phyloP scores from a whole-genome alignment of 2,888 invertebrate species.

The Petrophora chlorosata region DNA sequence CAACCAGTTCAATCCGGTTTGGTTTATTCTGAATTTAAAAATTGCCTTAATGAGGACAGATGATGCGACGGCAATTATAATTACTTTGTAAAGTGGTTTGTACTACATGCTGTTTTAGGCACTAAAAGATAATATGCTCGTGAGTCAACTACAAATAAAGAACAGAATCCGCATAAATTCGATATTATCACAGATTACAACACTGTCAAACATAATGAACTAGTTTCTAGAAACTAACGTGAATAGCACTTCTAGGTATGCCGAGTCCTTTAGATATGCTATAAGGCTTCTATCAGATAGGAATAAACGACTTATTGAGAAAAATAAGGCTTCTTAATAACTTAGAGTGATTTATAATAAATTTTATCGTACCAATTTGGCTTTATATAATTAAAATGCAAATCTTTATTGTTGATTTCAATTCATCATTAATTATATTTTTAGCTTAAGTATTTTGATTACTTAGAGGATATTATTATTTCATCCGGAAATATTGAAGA shows the following conservation, averaged over 20 bases:
- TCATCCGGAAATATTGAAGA: too few relatives aligned
- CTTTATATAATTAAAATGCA: not conserved
- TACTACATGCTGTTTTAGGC: too few relatives aligned
- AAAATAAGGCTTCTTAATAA: not conserved
- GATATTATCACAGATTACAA: not conserved
- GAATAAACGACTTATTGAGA: not conserved
- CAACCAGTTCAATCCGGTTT: not conserved
- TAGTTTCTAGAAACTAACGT: not conserved
- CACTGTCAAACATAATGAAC: not conserved
- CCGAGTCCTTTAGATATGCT: not conserved
- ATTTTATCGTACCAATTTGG: too few relatives aligned
- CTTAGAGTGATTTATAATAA: too few relatives aligned
- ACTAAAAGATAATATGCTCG: too few relatives aligned
- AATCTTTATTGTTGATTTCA: too few relatives aligned
- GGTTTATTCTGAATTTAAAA: not conserved
- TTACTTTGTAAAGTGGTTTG: not conserved
- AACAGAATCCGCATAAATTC: not conserved
- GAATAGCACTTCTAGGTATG: not conserved
- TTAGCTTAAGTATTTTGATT: not conserved
- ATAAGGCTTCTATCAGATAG: constrained; percentile 3
- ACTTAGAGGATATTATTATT: not conserved
- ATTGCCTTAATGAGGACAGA: not conserved
- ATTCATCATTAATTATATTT: too few relatives aligned
- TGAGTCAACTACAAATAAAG: too few relatives aligned
- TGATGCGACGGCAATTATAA: not conserved